Conservation (phyloP, 2,113 vertebrate species). For the Thunnus thynnus region DNA sequence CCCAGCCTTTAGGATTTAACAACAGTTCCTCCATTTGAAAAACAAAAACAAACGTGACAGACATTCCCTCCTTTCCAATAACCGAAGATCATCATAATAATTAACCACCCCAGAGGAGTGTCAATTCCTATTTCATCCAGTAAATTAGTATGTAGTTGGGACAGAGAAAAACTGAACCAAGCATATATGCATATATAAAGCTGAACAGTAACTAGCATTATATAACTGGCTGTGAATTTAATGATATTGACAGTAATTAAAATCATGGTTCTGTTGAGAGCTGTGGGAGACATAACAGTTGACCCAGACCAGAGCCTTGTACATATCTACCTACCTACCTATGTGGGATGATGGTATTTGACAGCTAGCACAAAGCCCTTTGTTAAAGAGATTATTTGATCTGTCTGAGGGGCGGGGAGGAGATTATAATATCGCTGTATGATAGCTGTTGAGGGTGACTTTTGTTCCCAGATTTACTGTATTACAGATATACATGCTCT, state of each 20-base stretch:
- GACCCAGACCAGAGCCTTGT: neutral
- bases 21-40: neutral
- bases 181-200: too few relatives aligned
- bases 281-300: neutral
- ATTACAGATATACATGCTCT: neutral
- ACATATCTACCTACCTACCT: neutral
- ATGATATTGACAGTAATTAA: neutral
- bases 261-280: neutral
- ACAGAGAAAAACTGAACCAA: neutral
- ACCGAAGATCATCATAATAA: neutral
- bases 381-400: slow-evolving; percentile 82
- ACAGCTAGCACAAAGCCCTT: slow-evolving; percentile 79
- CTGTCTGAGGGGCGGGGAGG: slow-evolving; percentile 63
- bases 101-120: neutral
- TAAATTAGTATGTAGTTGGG: neutral
- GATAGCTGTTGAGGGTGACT: slow-evolving; percentile 23
- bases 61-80: neutral
- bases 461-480: slow-evolving; percentile 26
- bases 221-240: neutral
- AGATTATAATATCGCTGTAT: slow-evolving; percentile 61
- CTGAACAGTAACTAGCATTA: neutral
- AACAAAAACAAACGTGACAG: neutral
- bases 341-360: slow-evolving; percentile 58
- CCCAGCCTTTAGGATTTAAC: neutral
- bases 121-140: slow-evolving; percentile 4